Conservation (phyloP, 2,888 invertebrate species). For the Glaucopsyche alexis region DNA sequence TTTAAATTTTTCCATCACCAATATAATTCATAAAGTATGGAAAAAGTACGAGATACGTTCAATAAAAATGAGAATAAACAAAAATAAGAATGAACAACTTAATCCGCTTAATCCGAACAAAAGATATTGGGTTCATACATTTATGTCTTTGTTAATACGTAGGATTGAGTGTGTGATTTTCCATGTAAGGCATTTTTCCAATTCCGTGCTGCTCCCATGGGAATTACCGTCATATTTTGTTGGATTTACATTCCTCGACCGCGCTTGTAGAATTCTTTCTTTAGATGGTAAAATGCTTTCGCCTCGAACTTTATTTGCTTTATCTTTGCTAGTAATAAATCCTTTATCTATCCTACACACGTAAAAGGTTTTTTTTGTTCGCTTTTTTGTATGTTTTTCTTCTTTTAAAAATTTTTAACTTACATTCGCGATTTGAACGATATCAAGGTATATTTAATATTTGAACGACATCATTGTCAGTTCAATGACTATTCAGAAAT, state of each 20-base stretch:
- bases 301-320: not conserved
- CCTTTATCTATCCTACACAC: not conserved
- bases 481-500: no score
- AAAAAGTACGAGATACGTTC: no score
- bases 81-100: not conserved
- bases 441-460: no score
- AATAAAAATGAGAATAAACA: not conserved
- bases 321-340: not conserved
- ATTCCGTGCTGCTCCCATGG: slow-evolving; percentile 15
- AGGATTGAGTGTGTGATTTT: slow-evolving; percentile 6
- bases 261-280: not conserved
- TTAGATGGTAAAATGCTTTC: not conserved
- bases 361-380: not conserved
- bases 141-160: slow-evolving; percentile 11
- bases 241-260: slow-evolving; percentile 12
- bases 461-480: no score
- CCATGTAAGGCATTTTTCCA: slow-evolving; percentile 19
- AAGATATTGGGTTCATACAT: not conserved
- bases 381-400: no score
- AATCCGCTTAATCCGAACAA: not conserved
- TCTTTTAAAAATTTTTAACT: no score
- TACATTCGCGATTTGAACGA: no score
- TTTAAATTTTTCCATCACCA: no score
- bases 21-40: no score
- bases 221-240: slow-evolving; percentile 18